A percentile compares a stretch with the other conserved stretches of the same genome.
Conservation (phyloP, 1,140 invertebrate species). For the Neodiprion lecontei region DNA sequence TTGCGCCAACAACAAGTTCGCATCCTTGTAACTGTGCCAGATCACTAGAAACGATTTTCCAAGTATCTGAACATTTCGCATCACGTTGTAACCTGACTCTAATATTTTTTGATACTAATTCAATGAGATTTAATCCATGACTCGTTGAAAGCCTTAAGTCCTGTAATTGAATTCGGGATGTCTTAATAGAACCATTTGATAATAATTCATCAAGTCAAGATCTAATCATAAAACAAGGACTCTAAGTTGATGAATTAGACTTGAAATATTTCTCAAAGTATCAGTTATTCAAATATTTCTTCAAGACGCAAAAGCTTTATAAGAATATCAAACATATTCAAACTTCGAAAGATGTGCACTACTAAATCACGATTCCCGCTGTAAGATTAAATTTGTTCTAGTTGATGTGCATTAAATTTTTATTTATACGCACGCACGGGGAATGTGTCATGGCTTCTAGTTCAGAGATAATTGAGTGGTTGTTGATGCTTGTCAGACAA, state of each 20-base stretch:
- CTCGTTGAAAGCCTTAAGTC: not conserved
- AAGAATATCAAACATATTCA: too few species aligned
- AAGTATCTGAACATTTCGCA: constrained; percentile 28
- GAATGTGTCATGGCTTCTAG: not conserved
- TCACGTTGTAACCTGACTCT: constrained; percentile 31
- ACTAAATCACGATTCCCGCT: too few species aligned
- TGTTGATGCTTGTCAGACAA: not conserved
- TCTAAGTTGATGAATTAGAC: not conserved
- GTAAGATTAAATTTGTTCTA: too few species aligned
- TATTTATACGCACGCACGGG: not conserved
- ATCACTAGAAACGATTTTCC: constrained; percentile 51
- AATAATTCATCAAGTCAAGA: constrained; percentile 28
- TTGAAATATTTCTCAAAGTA: too few species aligned
- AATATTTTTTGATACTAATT: constrained; percentile 37
- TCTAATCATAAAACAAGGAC: constrained; percentile 26
- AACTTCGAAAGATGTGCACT: too few species aligned
- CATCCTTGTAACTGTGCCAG: constrained; percentile 41
- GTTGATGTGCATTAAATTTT: too few species aligned
- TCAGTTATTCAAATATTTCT: constrained; percentile 23
- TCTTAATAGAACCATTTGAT: constrained; percentile 27
- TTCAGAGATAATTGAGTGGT: not conserved
- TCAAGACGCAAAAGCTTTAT: too few species aligned
- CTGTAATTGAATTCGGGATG: not conserved
- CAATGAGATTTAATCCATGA: constrained; percentile 33
- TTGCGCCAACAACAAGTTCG: constrained; percentile 34